Percentiles rank a stretch among this genome's conserved stretches.
Conservation (phyloP, 2,888 invertebrate species). For the Lepidochitona cinerea region DNA sequence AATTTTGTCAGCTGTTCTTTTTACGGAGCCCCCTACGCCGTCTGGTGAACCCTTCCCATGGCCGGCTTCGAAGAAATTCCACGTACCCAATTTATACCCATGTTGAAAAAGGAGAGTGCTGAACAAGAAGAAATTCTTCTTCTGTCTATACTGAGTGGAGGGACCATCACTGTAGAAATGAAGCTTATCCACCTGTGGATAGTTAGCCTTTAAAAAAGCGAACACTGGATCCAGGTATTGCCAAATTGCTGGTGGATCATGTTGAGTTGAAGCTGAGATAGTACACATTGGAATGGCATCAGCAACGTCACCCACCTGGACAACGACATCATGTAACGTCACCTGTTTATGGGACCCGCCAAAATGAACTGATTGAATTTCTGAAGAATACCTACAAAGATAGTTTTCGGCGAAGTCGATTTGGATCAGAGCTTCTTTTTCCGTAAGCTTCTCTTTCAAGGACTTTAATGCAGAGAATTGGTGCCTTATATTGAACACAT, state of each 20-base stretch:
- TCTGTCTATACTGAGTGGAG: too few species aligned
- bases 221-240: too few species aligned
- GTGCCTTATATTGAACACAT: neutral
- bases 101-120: too few species aligned
- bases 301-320: neutral
- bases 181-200: too few species aligned
- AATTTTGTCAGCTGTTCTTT: too few species aligned
- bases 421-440: neutral
- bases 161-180: too few species aligned
- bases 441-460: neutral
- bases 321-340: neutral
- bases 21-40: too few species aligned
- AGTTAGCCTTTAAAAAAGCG: too few species aligned
- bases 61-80: too few species aligned
- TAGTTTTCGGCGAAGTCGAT: neutral
- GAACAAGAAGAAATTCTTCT: too few species aligned
- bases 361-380: neutral
- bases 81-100: too few species aligned
- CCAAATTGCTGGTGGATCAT: neutral
- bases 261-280: neutral
- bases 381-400: neutral
- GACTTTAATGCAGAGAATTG: neutral
- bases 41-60: too few species aligned
- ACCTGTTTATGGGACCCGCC: neutral
- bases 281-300: neutral